phyloP scores from a whole-genome alignment of 2,113 vertebrate genomes.

The Alces alces region DNA sequence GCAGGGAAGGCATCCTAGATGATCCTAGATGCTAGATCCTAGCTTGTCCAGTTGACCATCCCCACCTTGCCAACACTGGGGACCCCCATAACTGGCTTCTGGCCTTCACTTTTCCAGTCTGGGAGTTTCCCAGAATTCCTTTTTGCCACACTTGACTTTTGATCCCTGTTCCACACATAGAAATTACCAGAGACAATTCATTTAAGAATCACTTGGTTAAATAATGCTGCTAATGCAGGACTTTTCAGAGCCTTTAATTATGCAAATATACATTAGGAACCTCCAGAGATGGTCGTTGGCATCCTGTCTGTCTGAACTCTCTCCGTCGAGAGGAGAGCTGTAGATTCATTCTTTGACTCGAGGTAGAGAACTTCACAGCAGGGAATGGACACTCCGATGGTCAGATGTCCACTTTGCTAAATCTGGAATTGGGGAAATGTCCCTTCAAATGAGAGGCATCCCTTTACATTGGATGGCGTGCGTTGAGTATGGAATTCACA shows the following conservation, averaged over 20 bases:
- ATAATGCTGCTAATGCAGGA: neutral
- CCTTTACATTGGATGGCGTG: fast-evolving
- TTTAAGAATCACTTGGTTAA: neutral
- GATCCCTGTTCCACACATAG: neutral
- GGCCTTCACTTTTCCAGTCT: neutral
- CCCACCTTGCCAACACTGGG: too few relatives aligned
- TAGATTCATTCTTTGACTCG: neutral
- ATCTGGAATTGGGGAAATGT: neutral
- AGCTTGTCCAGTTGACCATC: neutral
- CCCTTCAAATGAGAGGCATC: neutral
- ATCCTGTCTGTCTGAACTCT: neutral
- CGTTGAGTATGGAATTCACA: fast-evolving
- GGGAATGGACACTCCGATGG: fast-evolving
- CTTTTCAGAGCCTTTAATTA: neutral
- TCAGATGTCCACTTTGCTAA: neutral
- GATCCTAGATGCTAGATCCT: too few relatives aligned
- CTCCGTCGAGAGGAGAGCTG: neutral
- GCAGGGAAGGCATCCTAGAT: neutral
- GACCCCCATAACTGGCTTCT: neutral
- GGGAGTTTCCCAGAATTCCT: neutral
- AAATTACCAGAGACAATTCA: neutral
- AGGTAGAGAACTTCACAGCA: neutral
- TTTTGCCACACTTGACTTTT: neutral
- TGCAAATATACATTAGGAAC: neutral
- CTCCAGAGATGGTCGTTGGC: neutral